Evolutionary conservation across 1,140 invertebrate species (phyloP), one percentile per base, ranked within the genome.

Genomic region (Drosophila littoralis): DNA sequence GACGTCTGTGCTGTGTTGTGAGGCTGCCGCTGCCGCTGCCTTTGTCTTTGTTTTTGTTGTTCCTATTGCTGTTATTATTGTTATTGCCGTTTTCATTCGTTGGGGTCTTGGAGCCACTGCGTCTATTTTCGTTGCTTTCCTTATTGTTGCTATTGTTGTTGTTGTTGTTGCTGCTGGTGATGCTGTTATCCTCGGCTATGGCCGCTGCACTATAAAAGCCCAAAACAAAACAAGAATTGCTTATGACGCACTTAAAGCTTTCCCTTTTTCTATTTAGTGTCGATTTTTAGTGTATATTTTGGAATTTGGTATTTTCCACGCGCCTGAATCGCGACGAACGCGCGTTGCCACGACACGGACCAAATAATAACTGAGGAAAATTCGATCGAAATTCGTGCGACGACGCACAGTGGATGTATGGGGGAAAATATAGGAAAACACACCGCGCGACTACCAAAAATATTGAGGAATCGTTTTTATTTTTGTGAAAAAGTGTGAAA

Each of bases 381-480:
- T 83, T 77, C 77, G 81, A 57, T 68, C 48, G 67, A 80, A 84
- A 77, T 70, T 75, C 52, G 46, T 76, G 68, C 73, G 75, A 79
- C 81, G 66, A 71, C 61, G 38, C 65, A 43, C 66, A 32, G 61
- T 58, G 38, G 22, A 71, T 35, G 68, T 71, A 66, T 69, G 50
- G 51, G 50, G 51, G 57, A 43, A 65, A 67, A 58, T 52, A 66
- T 66, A 77, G 68, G 69, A 77, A 48, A 58, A 85, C 75, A 75
- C 81, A 65, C 54, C 45, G 72, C 51, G 58, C 61, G 13, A 46
- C 55, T 65, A 60, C 54, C 74, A 74, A 72, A 83, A 89, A 89
- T 89, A 89, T 89, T 89, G 84, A 89, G 77, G 84, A 89, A 89
- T 89, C 85, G 85, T 81, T 89, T 89, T 84, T 89, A 84, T 81